Evolutionary conservation across 2,888 invertebrate genomes (phyloP).

Genomic region (Micropterix aruncella): DNA sequence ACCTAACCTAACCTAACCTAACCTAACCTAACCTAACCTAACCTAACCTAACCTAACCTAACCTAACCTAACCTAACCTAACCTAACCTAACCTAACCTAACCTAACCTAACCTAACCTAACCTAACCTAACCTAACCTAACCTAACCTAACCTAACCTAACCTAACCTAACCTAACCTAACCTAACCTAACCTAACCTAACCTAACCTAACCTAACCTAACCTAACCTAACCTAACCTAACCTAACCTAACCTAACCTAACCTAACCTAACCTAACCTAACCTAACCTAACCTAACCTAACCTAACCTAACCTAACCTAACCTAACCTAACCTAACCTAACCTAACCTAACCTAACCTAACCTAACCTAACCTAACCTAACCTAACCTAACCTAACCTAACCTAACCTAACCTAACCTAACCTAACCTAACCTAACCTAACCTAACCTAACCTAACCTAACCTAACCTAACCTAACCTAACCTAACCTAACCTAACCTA

Average conservation of each 20-base stretch:
- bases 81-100: slow-evolving; percentile 9
- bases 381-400: slow-evolving; percentile 11
- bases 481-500: slow-evolving; percentile 14
- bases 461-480: slow-evolving; percentile 13
- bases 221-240: slow-evolving; percentile 10
- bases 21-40: slow-evolving; percentile 7
- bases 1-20: slow-evolving; percentile 10
- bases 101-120: slow-evolving; percentile 7
- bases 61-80: slow-evolving; percentile 7
- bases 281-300: slow-evolving; percentile 10
- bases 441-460: slow-evolving; percentile 10
- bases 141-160: slow-evolving; percentile 9
- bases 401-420: slow-evolving; percentile 12
- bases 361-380: slow-evolving; percentile 10
- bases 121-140: not conserved
- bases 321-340: slow-evolving; percentile 10
- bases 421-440: slow-evolving; percentile 10
- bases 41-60: slow-evolving; percentile 11
- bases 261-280: slow-evolving; percentile 10
- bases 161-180: slow-evolving; percentile 11
- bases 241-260: slow-evolving; percentile 10
- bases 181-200: slow-evolving; percentile 11
- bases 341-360: slow-evolving; percentile 10
- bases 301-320: slow-evolving; percentile 10
- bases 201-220: slow-evolving; percentile 10